A percentile compares a stretch with the other conserved stretches of the same genome.
Conservation (phyloP, 1,140 invertebrate species). For the Druon quercuslanigerum region DNA sequence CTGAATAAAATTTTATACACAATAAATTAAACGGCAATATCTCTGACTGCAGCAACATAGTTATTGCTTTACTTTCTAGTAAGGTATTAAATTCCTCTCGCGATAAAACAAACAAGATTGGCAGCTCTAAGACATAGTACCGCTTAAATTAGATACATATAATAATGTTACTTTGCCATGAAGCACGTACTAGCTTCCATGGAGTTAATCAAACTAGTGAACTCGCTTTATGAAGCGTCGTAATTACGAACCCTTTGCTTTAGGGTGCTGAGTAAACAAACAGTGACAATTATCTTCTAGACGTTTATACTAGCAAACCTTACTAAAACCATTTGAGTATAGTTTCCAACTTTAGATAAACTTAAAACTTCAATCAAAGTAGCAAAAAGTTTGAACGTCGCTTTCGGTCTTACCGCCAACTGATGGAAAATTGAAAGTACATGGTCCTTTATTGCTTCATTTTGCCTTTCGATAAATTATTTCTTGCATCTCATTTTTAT, state of each 20-base stretch:
- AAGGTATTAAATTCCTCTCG: background rate
- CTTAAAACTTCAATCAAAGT: background rate
- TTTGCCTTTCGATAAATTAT: background rate
- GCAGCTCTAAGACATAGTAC: background rate
- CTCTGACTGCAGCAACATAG: too few relatives aligned
- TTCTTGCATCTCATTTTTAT: background rate
- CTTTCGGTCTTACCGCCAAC: background rate
- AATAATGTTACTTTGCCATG: background rate
- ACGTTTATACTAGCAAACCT: background rate
- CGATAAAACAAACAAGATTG: constrained; percentile 7
- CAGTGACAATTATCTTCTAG: constrained; percentile 2
- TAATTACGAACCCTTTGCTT: constrained; percentile 23
- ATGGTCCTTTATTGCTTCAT: too few relatives aligned
- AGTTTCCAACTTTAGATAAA: background rate
- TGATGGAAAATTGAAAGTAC: background rate
- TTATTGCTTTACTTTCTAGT: background rate
- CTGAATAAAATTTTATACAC: too few relatives aligned
- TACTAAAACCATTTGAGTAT: background rate
- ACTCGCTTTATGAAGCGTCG: constrained; percentile 3
- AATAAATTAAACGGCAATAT: too few relatives aligned
- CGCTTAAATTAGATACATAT: background rate
- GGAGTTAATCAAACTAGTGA: constrained; percentile 19
- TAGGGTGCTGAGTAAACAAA: background rate
- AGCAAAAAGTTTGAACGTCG: background rate
- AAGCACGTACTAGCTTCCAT: constrained; percentile 5